Conservation (phyloP, 2,888 invertebrate genomes). For the Dolichopus griseipennis region DNA sequence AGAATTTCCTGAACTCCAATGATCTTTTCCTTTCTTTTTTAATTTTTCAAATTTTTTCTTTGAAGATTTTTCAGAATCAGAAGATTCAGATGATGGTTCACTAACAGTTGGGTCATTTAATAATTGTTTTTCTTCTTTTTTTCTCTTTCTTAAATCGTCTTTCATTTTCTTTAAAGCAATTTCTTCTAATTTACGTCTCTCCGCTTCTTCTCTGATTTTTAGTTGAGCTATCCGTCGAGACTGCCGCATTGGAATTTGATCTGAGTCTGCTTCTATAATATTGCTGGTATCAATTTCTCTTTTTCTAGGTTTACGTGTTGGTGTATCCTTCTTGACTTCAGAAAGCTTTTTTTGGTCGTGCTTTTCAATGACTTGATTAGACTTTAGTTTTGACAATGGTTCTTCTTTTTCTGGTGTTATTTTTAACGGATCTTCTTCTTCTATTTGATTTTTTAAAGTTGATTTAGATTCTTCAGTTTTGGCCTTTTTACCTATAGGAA, state of each 20-base stretch:
- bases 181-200: conserved; percentile 64
- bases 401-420: neutral
- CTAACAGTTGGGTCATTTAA: conserved; percentile 30
- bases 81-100: conserved; percentile 32
- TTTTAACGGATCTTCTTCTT: conserved; percentile 9
- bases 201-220: conserved; percentile 78
- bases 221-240: conserved; percentile 79
- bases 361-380: conserved; percentile 10
- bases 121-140: conserved; percentile 36
- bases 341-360: conserved; percentile 7
- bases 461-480: neutral
- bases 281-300: conserved; percentile 38
- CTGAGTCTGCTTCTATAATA: conserved; percentile 36
- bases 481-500: neutral
- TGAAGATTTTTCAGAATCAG: conserved; percentile 35
- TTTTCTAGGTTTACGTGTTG: conserved; percentile 13
- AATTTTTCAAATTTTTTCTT: conserved; percentile 40
- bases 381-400: conserved; percentile 11
- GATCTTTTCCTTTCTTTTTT: conserved; percentile 38
- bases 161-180: conserved; percentile 59
- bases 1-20: conserved; percentile 41
- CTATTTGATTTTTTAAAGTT: neutral
- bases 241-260: conserved; percentile 53
- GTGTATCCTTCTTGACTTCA: conserved; percentile 16
- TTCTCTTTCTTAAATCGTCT: conserved; percentile 52